These are phyloP conservation scores for Parasteatoda lunata DNA, from an alignment of 2,888 invertebrate species.

Conservation along the genomic window DNA sequence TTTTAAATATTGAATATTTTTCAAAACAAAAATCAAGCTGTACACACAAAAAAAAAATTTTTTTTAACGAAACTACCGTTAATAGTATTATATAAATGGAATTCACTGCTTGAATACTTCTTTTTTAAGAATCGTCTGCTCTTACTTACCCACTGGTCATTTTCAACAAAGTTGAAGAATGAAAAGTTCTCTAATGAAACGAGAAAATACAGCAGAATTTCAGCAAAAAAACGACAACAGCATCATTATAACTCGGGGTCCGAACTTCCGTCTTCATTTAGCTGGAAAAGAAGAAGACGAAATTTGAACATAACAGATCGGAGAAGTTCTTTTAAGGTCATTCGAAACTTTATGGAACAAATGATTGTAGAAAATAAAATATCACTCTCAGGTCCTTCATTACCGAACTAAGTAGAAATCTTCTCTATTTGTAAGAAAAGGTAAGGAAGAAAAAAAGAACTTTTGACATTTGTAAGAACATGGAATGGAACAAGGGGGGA, in stretches of 20 bases:
- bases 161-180: no score
- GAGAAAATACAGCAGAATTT: neutral
- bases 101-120: no score
- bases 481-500: neutral
- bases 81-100: no score
- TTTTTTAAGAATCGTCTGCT: no score
- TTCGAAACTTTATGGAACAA: slow-evolving; percentile 5
- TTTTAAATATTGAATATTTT: no score
- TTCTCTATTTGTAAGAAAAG: neutral
- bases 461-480: neutral
- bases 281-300: neutral
- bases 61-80: no score
- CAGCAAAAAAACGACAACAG: neutral
- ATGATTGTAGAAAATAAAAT: slow-evolving; percentile 2
- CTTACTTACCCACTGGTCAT: no score
- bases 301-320: slow-evolving; percentile 3
- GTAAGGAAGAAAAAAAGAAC: neutral
- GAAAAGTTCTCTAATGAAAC: neutral
- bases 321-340: neutral
- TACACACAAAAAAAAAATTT: no score
- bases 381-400: slow-evolving; percentile 3
- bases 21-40: no score
- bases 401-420: neutral
- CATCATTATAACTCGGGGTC: neutral
- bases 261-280: neutral